Evolutionary conservation across 2,113 vertebrate species (phyloP).

Genomic region (Columba livia): DNA sequence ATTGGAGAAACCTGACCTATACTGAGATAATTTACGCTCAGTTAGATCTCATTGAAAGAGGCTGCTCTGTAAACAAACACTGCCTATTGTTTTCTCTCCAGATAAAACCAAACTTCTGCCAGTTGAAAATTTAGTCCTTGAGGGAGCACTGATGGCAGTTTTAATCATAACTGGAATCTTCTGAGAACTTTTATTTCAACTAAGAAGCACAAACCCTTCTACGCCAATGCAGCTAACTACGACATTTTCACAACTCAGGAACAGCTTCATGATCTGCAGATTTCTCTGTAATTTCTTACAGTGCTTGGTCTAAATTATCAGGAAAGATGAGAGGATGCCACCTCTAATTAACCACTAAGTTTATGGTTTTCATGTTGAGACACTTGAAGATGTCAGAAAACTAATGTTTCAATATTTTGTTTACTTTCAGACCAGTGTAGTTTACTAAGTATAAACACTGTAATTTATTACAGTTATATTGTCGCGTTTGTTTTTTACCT

Average conservation of each 20-base stretch:
- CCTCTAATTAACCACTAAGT: neutral
- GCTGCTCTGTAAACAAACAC: neutral
- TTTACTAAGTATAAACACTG: neutral
- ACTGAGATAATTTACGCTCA: neutral
- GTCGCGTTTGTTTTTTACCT: neutral
- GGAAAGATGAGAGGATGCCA: neutral
- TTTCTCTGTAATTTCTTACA: neutral
- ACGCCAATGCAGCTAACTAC: conserved; percentile 76
- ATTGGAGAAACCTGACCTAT: neutral
- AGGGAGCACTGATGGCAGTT: conserved; percentile 69
- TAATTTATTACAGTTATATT: neutral
- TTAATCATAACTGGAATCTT: conserved; percentile 74
- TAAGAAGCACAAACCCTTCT: conserved; percentile 73
- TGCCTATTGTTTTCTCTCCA: neutral
- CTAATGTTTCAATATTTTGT: neutral
- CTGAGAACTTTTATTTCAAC: conserved; percentile 76
- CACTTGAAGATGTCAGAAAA: neutral
- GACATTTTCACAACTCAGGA: conserved; percentile 78
- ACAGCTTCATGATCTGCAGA: conserved; percentile 68
- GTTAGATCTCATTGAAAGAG: neutral
- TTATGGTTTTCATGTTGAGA: neutral
- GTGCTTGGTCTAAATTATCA: neutral
- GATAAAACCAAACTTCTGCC: conserved; percentile 49
- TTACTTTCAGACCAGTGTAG: neutral
- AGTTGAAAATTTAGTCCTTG: conserved; percentile 74